Evolutionary conservation across 1,140 invertebrate genomes (phyloP), one percentile per base, ranked within the genome.

Genomic region (Papilio polyxenes): DNA sequence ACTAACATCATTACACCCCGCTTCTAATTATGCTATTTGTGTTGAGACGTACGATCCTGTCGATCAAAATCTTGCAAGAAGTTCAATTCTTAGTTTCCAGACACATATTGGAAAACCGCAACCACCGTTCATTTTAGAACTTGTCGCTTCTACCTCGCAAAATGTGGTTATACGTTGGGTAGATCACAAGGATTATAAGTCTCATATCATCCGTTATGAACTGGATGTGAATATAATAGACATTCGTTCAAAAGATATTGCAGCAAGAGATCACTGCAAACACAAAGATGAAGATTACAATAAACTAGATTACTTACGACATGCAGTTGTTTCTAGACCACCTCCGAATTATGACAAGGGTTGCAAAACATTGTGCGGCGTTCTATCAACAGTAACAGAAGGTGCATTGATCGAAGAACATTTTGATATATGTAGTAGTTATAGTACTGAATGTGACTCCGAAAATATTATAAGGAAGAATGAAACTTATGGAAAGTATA

Each of bases 281-380:
- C 78, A 82, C 37, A 84, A 56, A 17, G 76, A 83, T 72, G 83
- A 88, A 49, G 87, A 89, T 65, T 82, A 85, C 13, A 74, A 85
- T 75, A 89, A 92, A 72, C 82, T 87, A 65, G 92, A 93, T 72
- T 87, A 87, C 83, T 86, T 88, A 65, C 84, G 86, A n/a, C 93
- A 94, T 80, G 92, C 90, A 2, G 84, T 91, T 77, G 89, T 93
- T 2, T 89, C 88, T 84, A 89, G 88, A 84, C 90, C 93, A 7
- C 93, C 93, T n/a, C 83, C 85, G 44, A 87, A 92, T 72, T 94
- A 94, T 83, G 88, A 87, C 37, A 90, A 82, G 82, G 86, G 88
- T 11, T 94, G 93, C 83, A 92, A 93, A 83, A 90, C 90, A 8
- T 93, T 89, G 89, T 94, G 93, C 82, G 91, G 91, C 2, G 82